Conservation (phyloP, 1,140 invertebrate species). For the Meloidogyne hapla region DNA sequence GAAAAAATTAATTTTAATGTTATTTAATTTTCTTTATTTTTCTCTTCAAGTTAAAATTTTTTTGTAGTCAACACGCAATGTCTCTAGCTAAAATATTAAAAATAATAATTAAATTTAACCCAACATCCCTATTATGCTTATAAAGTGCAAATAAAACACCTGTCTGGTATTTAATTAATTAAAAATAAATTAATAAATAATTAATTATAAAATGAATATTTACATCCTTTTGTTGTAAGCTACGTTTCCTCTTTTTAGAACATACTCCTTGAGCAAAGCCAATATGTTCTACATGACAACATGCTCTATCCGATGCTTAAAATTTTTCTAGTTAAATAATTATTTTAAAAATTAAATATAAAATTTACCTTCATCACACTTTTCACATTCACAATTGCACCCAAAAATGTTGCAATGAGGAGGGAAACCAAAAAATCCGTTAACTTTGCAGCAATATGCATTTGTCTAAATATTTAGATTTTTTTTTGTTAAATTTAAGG, state of each 20-base stretch:
- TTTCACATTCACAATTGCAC: slow-evolving; percentile 19
- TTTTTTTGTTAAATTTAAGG: neutral
- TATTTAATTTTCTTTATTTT: too few species aligned
- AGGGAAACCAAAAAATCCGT: slow-evolving; percentile 1
- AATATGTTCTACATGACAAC: neutral
- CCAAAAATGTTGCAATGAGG: slow-evolving; percentile 21
- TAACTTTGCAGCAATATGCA: slow-evolving; percentile 15
- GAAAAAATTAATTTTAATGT: too few species aligned
- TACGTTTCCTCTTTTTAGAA: neutral
- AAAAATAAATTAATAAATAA: too few species aligned
- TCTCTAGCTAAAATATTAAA: too few species aligned
- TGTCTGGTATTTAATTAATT: too few species aligned
- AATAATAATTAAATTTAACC: too few species aligned
- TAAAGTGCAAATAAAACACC: too few species aligned
- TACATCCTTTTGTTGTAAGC: neutral
- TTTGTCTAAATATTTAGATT: neutral
- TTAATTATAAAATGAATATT: neutral
- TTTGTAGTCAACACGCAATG: too few species aligned
- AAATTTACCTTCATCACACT: neutral
- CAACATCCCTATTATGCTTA: too few species aligned
- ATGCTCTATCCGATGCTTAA: neutral
- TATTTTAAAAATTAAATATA: neutral
- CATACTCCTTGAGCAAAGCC: neutral
- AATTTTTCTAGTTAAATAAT: neutral
- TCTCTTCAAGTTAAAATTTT: too few species aligned